Percentiles rank a stretch among this genome's conserved stretches.
Conservation (phyloP, 2,797 vertebrate species). For the Oreonectes daqikongensis region DNA sequence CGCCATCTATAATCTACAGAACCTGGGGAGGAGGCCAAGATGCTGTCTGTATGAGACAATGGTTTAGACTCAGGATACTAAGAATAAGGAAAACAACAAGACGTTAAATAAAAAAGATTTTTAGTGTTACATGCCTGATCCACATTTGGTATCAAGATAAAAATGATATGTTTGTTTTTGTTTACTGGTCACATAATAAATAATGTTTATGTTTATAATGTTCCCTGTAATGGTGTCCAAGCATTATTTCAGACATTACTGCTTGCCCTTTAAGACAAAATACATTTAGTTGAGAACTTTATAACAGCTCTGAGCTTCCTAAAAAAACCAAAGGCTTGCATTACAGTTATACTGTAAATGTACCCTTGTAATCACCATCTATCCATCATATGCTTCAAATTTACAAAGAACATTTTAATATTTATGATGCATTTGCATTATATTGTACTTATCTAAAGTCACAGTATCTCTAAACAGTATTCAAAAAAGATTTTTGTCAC, state of each 20-base stretch:
- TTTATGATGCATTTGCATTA: too few species aligned
- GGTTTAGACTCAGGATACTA: background rate
- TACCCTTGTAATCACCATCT: too few species aligned
- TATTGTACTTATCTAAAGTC: too few species aligned
- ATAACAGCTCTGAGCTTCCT: background rate
- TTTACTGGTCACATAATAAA: background rate
- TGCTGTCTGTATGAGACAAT: background rate
- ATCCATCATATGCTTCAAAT: too few species aligned
- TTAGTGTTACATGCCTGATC: background rate
- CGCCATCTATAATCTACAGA: constrained; percentile 15
- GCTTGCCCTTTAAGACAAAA: too few species aligned
- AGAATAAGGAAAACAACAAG: background rate
- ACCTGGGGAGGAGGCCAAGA: constrained; percentile 24
- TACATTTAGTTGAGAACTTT: too few species aligned
- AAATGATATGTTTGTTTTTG: background rate
- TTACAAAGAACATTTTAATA: too few species aligned
- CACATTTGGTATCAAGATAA: background rate
- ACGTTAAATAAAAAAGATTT: background rate
- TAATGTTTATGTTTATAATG: background rate
- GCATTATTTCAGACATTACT: background rate
- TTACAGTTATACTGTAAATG: too few species aligned
- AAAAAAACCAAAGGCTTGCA: background rate
- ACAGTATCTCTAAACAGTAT: too few species aligned
- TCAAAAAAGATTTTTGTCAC: too few species aligned
- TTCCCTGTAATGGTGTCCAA: background rate